Evolutionary conservation across 2,888 invertebrate species (phyloP), one percentile per base, ranked within the genome.

Genomic region (Megalurothrips usitatus): DNA sequence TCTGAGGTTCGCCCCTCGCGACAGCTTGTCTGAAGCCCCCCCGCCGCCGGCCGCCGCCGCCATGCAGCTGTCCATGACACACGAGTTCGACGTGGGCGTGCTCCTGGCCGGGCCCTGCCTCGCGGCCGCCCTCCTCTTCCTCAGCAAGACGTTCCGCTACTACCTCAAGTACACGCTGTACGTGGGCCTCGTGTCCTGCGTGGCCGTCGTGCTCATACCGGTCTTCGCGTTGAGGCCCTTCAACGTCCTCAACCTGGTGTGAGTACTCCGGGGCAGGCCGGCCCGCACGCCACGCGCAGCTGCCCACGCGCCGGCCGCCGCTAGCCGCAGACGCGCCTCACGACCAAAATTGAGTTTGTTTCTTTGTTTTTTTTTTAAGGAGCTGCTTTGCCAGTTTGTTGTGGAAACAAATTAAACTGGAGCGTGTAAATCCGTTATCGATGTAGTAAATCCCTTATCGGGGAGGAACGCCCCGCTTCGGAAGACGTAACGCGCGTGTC

Each of bases 81-180:
- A 3, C 23, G 68, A 75, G 68, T 9, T 75, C 11, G 26, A 26
- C 68, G 23, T 75, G 26, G 68, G 23, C 10, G 68, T 75, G 68
- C 23, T 75, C 23, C 68, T 75, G 68, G 68, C 68, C 1, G 68
- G 68, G 68, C 68, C 68, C 9, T 75, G 68, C 68, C 68, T 75
- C 11, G 68, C 68, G 26, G 68, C 68, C 26, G 68, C 26, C 26
- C 68, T 75, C 23, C 9, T 75, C 68, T 12, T 75, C 9, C 26
- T 75, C 1, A 75, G 68, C 68, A 75, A 75, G 68, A 12, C 23
- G 68, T 75, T n/a, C 68, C 68, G 68, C 11, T 75, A 75, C 68
- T 75, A 26, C 26, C 68, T 75, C 68, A 75, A 75, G 68, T 75
- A 23, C 68, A 12, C 26, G 9, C 23, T 75, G 68, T 75, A 75